Evolutionary conservation across 2,888 invertebrate species (phyloP).

Genomic region (Pristionchus entomophagus): DNA sequence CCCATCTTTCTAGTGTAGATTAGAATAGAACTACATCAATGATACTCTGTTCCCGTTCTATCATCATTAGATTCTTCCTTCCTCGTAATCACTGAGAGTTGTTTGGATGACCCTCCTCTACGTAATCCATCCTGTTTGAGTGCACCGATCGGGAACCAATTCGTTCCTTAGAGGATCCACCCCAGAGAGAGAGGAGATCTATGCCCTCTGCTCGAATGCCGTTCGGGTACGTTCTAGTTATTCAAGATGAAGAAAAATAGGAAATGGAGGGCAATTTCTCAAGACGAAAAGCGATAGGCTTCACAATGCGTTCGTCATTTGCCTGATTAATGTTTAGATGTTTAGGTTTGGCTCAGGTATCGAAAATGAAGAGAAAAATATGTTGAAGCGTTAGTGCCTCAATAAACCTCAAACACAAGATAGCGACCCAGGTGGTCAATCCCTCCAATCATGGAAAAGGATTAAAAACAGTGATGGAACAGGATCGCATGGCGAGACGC

Average conservation of each 20-base stretch:
- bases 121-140: slow-evolving; percentile 23
- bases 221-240: not conserved
- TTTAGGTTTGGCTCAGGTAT: too few species aligned
- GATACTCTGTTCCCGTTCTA: not conserved
- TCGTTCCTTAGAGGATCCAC: not conserved
- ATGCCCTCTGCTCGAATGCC: not conserved
- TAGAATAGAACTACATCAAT: too few species aligned
- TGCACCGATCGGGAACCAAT: slow-evolving; percentile 8
- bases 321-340: too few species aligned
- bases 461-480: not conserved
- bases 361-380: too few species aligned
- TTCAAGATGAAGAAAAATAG: too few species aligned
- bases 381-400: too few species aligned
- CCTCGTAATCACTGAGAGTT: not conserved
- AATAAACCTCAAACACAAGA: too few species aligned
- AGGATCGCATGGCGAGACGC: not conserved
- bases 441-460: not conserved
- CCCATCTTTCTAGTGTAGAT: too few species aligned
- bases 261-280: too few species aligned
- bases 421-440: too few species aligned
- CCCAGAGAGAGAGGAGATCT: not conserved
- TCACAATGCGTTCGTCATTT: too few species aligned
- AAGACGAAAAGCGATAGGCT: too few species aligned
- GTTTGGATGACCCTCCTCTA: not conserved
- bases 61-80: not conserved